Evolutionary conservation across 2,888 invertebrate genomes (phyloP).

Genomic region (Linnaemya tessellans): DNA sequence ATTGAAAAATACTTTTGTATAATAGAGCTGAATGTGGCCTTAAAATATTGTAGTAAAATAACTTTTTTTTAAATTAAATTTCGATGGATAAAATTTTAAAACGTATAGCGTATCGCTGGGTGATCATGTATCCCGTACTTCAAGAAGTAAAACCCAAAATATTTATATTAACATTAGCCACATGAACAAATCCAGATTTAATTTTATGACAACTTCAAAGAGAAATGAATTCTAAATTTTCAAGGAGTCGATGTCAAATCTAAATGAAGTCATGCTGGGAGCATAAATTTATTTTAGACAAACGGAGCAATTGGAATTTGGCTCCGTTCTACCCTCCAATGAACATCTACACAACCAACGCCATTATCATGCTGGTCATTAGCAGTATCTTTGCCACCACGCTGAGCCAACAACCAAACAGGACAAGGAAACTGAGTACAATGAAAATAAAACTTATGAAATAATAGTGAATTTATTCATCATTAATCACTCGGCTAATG

Average conservation of each 20-base stretch:
- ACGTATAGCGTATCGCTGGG: too few relatives aligned
- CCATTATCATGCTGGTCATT: conserved; percentile 20
- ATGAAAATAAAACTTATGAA: background rate
- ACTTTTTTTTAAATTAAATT: too few relatives aligned
- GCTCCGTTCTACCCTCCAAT: background rate
- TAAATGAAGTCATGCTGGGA: conserved; percentile 35
- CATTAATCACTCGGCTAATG: conserved; percentile 61
- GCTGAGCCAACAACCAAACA: background rate
- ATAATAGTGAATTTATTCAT: conserved; percentile 15
- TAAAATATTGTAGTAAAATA: too few relatives aligned
- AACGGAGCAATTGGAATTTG: background rate
- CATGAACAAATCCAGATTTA: conserved; percentile 1
- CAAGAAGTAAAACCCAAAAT: background rate
- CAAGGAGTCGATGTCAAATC: conserved; percentile 4
- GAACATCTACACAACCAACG: background rate
- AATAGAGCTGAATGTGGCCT: too few relatives aligned
- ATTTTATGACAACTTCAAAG: conserved; percentile 5
- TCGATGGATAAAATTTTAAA: too few relatives aligned
- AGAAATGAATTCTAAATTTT: background rate
- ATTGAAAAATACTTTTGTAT: too few relatives aligned
- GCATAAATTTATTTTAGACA: conserved; percentile 56
- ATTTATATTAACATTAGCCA: background rate
- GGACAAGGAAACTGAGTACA: background rate
- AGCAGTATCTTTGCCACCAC: background rate
- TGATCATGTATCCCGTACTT: too few relatives aligned